Percentiles rank a stretch among this genome's conserved stretches.
These are phyloP conservation scores for Ctenochaetus hawaiiensis DNA, from an alignment of 2,797 vertebrate genomes.

Conservation along the genomic window DNA sequence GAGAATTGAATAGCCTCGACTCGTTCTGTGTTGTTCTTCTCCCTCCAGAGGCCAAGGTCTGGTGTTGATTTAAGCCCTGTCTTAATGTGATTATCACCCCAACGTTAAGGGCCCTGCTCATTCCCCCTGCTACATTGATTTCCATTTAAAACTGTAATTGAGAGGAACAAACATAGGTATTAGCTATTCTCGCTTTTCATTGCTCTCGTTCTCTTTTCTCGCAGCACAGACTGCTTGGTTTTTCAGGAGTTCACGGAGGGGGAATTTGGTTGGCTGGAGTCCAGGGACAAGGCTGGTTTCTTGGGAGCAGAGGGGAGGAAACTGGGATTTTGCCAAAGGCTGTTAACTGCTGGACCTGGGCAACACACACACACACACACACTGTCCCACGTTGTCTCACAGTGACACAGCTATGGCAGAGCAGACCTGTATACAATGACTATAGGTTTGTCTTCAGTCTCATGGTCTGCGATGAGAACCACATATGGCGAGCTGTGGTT, in stretches of 20 bases:
- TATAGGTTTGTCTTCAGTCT: constrained; percentile 42
- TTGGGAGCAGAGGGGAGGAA: constrained; percentile 57
- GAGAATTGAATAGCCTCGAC: constrained; percentile 75
- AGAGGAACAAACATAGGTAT: constrained; percentile 88
- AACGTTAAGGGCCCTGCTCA: constrained; percentile 75
- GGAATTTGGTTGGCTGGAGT: constrained; percentile 58
- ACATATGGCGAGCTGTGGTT: constrained; percentile 57
- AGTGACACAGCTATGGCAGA: constrained; percentile 38
- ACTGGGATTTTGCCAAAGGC: constrained; percentile 65
- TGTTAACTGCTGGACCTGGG: constrained; percentile 58
- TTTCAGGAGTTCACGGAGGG: constrained; percentile 52
- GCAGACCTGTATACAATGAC: constrained; percentile 45
- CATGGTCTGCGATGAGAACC: constrained; percentile 42
- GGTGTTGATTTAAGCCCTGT: constrained; percentile 84
- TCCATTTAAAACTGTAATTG: constrained; percentile 88
- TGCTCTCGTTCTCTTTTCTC: constrained; percentile 65
- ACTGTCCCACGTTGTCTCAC: constrained; percentile 47
- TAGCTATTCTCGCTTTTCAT: constrained; percentile 72
- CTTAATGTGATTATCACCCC: constrained; percentile 84
- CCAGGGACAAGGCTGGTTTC: constrained; percentile 59
- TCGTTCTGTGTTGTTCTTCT: constrained; percentile 77
- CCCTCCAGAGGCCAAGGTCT: constrained; percentile 83
- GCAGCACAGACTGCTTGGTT: constrained; percentile 52
- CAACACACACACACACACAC: constrained; percentile 33
- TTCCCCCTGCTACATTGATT: constrained; percentile 88